These are phyloP conservation scores for Sclerurus mexicanus DNA, from an alignment of 2,113 vertebrate genomes.

Conservation along the genomic window DNA sequence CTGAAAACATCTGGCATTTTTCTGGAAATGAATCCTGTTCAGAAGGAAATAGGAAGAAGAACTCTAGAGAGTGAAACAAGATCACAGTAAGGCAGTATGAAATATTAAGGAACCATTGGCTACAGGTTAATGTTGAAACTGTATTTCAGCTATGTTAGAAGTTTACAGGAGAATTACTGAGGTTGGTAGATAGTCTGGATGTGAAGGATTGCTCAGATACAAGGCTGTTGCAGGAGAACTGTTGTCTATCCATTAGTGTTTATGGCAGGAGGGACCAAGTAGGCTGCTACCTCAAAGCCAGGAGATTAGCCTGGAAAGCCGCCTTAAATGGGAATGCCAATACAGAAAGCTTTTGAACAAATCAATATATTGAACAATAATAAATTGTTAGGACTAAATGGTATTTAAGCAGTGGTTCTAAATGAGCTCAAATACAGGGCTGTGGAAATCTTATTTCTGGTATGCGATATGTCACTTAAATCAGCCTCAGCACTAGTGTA, in stretches of 20 bases:
- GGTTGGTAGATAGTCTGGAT: not conserved
- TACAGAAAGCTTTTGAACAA: slow-evolving; percentile 39
- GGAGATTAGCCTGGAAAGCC: slow-evolving; percentile 4
- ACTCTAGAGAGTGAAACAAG: not conserved
- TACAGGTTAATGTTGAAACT: not conserved
- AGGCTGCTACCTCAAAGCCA: not conserved
- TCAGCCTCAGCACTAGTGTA: not conserved
- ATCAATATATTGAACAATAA: slow-evolving; percentile 30
- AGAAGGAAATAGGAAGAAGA: not conserved
- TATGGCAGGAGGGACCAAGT: not conserved
- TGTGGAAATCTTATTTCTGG: not conserved
- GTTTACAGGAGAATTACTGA: not conserved
- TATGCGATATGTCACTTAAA: not conserved
- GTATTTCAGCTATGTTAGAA: not conserved
- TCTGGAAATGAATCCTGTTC: not conserved
- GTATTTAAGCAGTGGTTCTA: not conserved
- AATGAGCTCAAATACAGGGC: not conserved
- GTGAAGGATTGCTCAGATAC: not conserved
- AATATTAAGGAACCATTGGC: not conserved
- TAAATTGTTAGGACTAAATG: slow-evolving; percentile 11
- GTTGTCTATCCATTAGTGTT: not conserved
- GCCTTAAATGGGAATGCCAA: slow-evolving; percentile 41
- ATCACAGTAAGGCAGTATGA: not conserved
- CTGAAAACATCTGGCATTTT: not conserved
- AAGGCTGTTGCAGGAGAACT: not conserved